Evolutionary conservation across 2,888 invertebrate genomes (phyloP), one percentile per base, ranked within the genome.

Genomic region (Mayetiola destructor): DNA sequence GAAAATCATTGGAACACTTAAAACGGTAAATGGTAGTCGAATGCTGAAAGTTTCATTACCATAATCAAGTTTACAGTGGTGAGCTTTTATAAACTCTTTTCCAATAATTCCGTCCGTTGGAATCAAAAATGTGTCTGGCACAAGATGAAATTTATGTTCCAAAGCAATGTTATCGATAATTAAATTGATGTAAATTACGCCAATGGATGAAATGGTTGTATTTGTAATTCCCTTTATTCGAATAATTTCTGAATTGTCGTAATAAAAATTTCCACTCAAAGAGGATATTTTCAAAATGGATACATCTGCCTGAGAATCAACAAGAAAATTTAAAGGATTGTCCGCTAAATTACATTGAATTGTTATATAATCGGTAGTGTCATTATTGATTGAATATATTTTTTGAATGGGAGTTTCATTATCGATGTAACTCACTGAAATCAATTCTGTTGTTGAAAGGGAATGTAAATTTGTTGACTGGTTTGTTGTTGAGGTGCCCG

Each of bases 31-130:
- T n/a, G 52, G 27, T 23, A 21, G 29, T n/a, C n/a, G 2, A 23
- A 52, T 52, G 21, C 23, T 52, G 8, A 52, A 14, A 8, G 52
- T 27, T 27, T 23, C 23, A 14, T 6, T 21, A 20, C n/a, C 27
- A 29, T 30, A 54, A 32, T 54, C 32, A 10, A 54, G 18, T 10
- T 3, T n/a, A 29, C 54, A 54, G 4, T 54, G 29, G 16, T 32
- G 12, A 9, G 29, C 9, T 12, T 54, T 29, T 4, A 32, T 54
- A 16, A 54, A 54, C 10, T 54, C 54, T 54, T 30, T 18, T 5
- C 54, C 54, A 9, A 54, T 8, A 16, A 54, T 54, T 32, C 54
- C 54, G 30, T 54, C 27, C 14, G 54, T 30, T 30, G 54, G 54
- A 3, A 54, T 32, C 9, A 32, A 32, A 12, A 54, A 54, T 5